Conservation (phyloP, 2,797 vertebrate species). For the Molothrus aeneus region DNA sequence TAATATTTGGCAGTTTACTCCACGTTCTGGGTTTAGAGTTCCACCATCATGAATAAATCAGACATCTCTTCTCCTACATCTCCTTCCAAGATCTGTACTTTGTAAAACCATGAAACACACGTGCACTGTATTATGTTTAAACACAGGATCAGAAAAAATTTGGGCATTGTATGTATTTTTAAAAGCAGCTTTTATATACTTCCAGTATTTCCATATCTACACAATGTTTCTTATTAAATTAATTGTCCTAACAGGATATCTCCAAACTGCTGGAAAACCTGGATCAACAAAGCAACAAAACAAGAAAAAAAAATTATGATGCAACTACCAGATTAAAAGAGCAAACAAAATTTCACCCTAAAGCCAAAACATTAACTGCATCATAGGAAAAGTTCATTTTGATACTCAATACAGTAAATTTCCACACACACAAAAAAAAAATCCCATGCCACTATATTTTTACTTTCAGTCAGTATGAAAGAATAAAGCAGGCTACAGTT, state of each 20-base stretch:
- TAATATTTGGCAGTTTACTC: not conserved
- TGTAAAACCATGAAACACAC: not conserved
- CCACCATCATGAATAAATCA: not conserved
- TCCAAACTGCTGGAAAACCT: slow-evolving; percentile 20
- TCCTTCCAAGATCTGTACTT: not conserved
- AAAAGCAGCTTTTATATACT: not conserved
- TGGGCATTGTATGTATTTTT: not conserved
- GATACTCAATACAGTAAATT: not conserved
- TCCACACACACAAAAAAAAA: not conserved
- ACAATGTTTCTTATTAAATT: slow-evolving; percentile 23
- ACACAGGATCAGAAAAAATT: not conserved
- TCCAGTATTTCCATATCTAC: not conserved
- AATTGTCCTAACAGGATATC: slow-evolving; percentile 9
- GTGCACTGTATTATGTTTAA: not conserved
- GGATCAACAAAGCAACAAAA: slow-evolving; percentile 23
- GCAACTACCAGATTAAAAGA: not conserved
- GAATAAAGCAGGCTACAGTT: slow-evolving; percentile 10
- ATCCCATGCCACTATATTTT: not conserved
- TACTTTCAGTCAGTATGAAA: not conserved
- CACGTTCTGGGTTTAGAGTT: not conserved
- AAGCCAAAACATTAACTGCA: slow-evolving; percentile 24
- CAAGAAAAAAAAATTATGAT: not conserved
- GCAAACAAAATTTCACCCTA: slow-evolving; percentile 1
- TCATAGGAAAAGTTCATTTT: not conserved
- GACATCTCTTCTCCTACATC: not conserved